phyloP scores from a whole-genome alignment of 2,113 vertebrate genomes.

The Galbula dea region DNA sequence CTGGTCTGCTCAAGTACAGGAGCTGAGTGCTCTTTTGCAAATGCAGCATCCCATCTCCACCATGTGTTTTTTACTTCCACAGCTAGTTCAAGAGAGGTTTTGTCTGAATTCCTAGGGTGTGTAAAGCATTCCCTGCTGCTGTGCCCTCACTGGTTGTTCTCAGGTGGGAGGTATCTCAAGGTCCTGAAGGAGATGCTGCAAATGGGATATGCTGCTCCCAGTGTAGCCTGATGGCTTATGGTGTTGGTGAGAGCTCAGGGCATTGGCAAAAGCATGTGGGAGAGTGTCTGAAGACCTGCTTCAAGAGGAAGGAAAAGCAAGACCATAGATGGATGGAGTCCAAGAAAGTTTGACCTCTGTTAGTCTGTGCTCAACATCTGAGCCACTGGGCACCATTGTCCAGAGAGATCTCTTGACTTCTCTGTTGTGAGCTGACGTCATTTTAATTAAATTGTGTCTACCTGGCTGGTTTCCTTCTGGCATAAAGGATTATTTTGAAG shows the following conservation, averaged over 20 bases:
- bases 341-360: neutral
- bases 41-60: neutral
- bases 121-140: neutral
- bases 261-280: neutral
- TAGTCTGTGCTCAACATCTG: neutral
- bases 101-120: neutral
- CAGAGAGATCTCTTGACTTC: neutral
- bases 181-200: neutral
- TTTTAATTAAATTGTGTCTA: slow-evolving; percentile 52
- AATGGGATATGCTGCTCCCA: neutral
- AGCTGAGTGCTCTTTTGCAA: neutral
- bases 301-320: neutral
- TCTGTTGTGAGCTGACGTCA: neutral
- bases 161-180: neutral
- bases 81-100: neutral
- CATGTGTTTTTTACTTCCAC: neutral
- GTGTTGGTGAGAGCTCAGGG: neutral
- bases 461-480: slow-evolving; percentile 22
- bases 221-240: neutral
- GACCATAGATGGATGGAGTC: neutral
- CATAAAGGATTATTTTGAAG: neutral
- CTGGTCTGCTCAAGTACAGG: neutral
- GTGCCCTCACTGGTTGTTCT: neutral
- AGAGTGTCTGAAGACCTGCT: neutral
- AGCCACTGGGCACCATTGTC: neutral